Conservation (phyloP, 2,797 vertebrate genomes). For the Acomys russatus region DNA sequence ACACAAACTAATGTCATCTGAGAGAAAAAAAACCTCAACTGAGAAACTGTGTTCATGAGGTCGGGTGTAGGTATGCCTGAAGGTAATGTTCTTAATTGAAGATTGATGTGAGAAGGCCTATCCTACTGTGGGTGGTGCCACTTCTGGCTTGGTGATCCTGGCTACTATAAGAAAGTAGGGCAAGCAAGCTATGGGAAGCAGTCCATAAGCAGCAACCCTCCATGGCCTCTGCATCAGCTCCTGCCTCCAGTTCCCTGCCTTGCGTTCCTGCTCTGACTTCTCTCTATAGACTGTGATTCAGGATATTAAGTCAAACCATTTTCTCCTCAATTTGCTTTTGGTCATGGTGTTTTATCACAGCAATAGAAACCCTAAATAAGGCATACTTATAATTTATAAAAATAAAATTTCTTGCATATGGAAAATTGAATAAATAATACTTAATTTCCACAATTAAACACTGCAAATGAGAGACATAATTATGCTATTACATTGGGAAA, state of each 20-base stretch:
- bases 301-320: not conserved
- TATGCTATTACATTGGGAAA: not conserved
- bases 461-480: not conserved
- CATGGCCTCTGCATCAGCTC: not conserved
- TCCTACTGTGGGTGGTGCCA: not conserved
- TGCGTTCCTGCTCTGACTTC: not conserved
- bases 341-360: not conserved
- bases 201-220: not conserved
- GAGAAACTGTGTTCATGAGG: not conserved
- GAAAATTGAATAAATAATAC: slow-evolving; percentile 24
- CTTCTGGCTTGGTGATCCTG: not conserved
- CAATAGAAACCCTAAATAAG: not conserved
- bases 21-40: not conserved
- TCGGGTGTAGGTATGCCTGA: not conserved
- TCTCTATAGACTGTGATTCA: not conserved
- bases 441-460: slow-evolving; percentile 4
- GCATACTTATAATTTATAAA: not conserved
- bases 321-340: not conserved
- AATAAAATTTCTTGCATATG: slow-evolving; percentile 14
- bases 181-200: not conserved
- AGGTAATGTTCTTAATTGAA: not conserved
- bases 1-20: not conserved
- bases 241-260: not conserved
- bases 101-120: not conserved
- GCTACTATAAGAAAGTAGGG: not conserved